Base-by-base conservation (phyloP, 2,113 vertebrate genomes). In the Neofelis nebulosa region DNA sequence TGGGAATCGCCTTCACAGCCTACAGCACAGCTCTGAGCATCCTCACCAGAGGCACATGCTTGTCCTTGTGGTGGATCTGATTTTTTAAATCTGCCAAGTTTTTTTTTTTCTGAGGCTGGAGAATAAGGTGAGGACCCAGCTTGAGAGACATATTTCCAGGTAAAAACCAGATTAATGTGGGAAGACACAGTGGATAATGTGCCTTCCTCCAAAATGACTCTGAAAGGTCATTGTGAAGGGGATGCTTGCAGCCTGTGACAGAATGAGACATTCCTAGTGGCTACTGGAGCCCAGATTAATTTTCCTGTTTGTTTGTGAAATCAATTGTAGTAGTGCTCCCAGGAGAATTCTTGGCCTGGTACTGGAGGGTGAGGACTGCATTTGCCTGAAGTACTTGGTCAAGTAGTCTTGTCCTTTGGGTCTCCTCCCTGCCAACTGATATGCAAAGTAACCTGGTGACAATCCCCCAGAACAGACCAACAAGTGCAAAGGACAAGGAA, bases 31-130 rank as follows among this genome's bases (percentile, higher is more conserved):
- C 69, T 90, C 83, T 76, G 65, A 82, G 71, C 82, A 48, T 79
- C 21, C 78, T 87, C 85, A 68, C 71, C 16, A 82, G 61, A 82
- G 88, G 66, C 88, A 95, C 33, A 57, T 45, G 80, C 84, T 73
- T 81, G 41, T 87, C 90, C 79, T 94, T 84, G 61, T 52, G 36
- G 50, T 55, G 57, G 89, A 92, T 88, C 97, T 96, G 52, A 97
- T 95, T 92, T 95, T 89, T 94, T 68, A 80, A 88, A 97, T 88
- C 50, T 93, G 91, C 81, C 76, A 78, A 68, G 38, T 88, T 94
- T 91, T 89, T 84, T 92, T 91, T 89, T 79, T 93, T 93, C 45
- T 68, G 38, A 80, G 94, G 63, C 48, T 84, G 86, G 63, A 94
- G 52, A 87, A 65, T 76, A 76, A 69, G 90, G 50, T 69, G 63